A percentile compares a stretch with the other conserved stretches of the same genome.
phyloP scores from a whole-genome alignment of 2,797 vertebrate genomes.

The Poeciliopsis presidionis region DNA sequence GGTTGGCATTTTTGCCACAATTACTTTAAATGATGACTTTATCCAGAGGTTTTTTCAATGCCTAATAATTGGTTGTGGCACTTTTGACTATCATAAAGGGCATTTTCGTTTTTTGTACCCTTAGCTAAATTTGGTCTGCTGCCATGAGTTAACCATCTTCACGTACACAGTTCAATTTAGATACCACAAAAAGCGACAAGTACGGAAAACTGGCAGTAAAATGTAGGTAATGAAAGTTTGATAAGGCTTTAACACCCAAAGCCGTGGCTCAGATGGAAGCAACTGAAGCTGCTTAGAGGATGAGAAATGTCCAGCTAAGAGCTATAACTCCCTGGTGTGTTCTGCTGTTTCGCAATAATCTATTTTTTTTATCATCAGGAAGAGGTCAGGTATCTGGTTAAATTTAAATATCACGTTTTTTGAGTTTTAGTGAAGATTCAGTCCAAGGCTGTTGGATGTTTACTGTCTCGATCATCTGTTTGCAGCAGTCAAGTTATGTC shows the following conservation, averaged over 20 bases:
- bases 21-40: too few relatives aligned
- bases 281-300: background rate
- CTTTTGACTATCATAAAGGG: too few relatives aligned
- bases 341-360: background rate
- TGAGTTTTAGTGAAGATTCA: background rate
- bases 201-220: background rate
- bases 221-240: background rate
- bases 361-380: background rate
- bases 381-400: background rate
- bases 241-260: background rate
- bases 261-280: background rate
- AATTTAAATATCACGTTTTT: background rate
- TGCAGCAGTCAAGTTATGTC: background rate
- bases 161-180: background rate
- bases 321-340: background rate
- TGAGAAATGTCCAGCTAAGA: background rate
- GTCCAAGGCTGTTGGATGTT: too few relatives aligned
- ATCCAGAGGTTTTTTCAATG: too few relatives aligned
- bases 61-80: too few relatives aligned
- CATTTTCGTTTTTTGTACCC: background rate
- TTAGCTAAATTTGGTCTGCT: background rate
- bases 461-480: background rate
- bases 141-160: background rate
- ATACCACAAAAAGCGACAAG: background rate
- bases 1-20: background rate